Conservation (phyloP, 2,888 invertebrate species). For the Desoria tigrina region DNA sequence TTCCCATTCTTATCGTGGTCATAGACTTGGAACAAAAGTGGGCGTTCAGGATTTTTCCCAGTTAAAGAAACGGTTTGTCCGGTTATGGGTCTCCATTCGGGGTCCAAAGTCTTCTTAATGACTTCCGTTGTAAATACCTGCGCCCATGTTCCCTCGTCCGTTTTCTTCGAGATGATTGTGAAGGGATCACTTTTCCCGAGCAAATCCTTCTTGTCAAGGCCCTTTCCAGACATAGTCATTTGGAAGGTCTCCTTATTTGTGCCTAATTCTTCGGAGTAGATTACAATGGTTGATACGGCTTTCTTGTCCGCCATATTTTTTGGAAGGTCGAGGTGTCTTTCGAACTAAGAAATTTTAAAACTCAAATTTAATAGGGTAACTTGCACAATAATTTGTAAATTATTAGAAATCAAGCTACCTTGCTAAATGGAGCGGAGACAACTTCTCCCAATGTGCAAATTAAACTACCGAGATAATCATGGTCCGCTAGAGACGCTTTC, state of each 20-base stretch:
- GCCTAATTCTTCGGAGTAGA: constrained; percentile 53
- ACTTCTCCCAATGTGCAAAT: constrained; percentile 36
- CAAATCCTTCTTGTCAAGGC: constrained; percentile 61
- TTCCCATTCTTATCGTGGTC: constrained; percentile 60
- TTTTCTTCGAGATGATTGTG: constrained; percentile 58
- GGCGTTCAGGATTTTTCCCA: constrained; percentile 59
- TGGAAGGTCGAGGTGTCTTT: constrained; percentile 45
- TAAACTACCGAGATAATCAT: constrained; percentile 57
- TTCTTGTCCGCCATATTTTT: constrained; percentile 28
- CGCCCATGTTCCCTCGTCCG: constrained; percentile 58
- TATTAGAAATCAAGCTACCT: constrained; percentile 21
- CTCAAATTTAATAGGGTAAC: background rate
- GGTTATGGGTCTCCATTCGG: constrained; percentile 60
- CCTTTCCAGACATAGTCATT: constrained; percentile 57
- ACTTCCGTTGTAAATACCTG: constrained; percentile 60
- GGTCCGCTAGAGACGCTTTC: constrained; percentile 16
- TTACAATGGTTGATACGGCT: constrained; percentile 31
- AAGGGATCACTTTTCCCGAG: constrained; percentile 62
- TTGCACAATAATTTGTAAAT: background rate
- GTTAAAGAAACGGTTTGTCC: constrained; percentile 56
- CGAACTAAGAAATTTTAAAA: constrained; percentile 37
- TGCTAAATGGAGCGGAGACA: constrained; percentile 34
- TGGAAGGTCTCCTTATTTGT: constrained; percentile 56
- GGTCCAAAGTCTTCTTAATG: constrained; percentile 60
- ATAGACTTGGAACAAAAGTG: constrained; percentile 59